Evolutionary conservation across 1,140 invertebrate species (phyloP).

Genomic region (Oncopodura yosiiana): DNA sequence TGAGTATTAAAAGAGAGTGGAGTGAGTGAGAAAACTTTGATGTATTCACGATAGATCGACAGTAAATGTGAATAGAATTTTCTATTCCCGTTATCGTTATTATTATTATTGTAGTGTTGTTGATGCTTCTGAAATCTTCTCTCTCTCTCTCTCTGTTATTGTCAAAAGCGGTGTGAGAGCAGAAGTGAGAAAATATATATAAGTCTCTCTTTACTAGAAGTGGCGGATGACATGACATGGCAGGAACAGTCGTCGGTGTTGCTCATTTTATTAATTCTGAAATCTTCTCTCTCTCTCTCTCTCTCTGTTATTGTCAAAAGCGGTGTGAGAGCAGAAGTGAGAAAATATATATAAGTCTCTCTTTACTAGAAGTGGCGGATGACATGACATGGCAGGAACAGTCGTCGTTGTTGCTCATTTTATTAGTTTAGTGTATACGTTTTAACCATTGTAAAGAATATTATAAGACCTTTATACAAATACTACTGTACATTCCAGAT

Average conservation of each 20-base stretch:
- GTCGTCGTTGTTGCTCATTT: too few relatives aligned
- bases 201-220: background rate
- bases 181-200: background rate
- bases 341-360: background rate
- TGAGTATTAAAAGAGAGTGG: constrained; percentile 2
- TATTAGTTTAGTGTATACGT: too few relatives aligned
- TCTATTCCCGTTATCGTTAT: too few relatives aligned
- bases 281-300: background rate
- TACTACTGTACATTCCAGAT: too few relatives aligned
- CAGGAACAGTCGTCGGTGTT: background rate
- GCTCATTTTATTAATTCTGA: background rate
- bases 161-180: constrained; percentile 6
- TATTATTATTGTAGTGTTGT: too few relatives aligned
- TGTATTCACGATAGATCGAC: background rate
- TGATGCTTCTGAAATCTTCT: too few relatives aligned
- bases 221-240: background rate
- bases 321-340: constrained; percentile 1
- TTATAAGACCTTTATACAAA: too few relatives aligned
- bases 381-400: too few relatives aligned
- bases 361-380: constrained; percentile 3
- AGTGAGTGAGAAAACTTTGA: background rate
- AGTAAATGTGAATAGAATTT: too few relatives aligned
- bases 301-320: background rate
- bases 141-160: background rate
- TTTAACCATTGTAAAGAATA: too few relatives aligned